These are phyloP conservation scores for Scaptomyza montana DNA, from an alignment of 1,140 invertebrate genomes.

Conservation along the genomic window DNA sequence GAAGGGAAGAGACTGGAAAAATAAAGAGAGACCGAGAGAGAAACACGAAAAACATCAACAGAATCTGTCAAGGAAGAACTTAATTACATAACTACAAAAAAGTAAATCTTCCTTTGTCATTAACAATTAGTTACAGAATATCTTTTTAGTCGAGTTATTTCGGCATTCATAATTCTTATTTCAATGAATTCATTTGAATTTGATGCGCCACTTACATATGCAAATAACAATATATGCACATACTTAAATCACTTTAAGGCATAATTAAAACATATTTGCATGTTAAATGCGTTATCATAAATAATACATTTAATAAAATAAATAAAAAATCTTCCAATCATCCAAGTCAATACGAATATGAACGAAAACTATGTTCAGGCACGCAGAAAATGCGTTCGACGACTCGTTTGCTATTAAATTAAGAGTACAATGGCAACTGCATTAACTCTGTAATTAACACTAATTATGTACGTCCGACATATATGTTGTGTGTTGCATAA, in stretches of 20 bases:
- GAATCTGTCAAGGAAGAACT: too few species aligned
- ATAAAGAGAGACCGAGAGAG: too few species aligned
- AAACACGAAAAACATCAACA: too few species aligned
- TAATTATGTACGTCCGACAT: constrained; percentile 13
- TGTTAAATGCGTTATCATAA: constrained; percentile 47
- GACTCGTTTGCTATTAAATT: constrained; percentile 2
- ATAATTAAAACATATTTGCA: constrained; percentile 73
- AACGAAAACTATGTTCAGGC: constrained; percentile 9
- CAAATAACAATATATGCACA: constrained; percentile 39
- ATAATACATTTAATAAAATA: constrained; percentile 34
- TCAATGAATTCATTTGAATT: background rate
- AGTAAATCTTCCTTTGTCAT: background rate
- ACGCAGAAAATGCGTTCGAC: background rate
- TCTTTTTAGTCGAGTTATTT: background rate
- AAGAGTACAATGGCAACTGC: constrained; percentile 2
- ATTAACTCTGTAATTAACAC: constrained; percentile 21
- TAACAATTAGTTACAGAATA: background rate
- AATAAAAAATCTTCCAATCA: background rate
- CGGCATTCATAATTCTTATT: background rate
- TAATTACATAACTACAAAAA: too few species aligned
- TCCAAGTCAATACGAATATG: background rate
- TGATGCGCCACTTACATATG: background rate
- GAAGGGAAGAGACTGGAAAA: too few species aligned
- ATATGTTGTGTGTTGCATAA: constrained; percentile 2
- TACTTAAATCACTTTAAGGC: constrained; percentile 63